Evolutionary conservation across 2,888 invertebrate genomes (phyloP), one percentile per base, ranked within the genome.

Genomic region (Nebria brevicollis): DNA sequence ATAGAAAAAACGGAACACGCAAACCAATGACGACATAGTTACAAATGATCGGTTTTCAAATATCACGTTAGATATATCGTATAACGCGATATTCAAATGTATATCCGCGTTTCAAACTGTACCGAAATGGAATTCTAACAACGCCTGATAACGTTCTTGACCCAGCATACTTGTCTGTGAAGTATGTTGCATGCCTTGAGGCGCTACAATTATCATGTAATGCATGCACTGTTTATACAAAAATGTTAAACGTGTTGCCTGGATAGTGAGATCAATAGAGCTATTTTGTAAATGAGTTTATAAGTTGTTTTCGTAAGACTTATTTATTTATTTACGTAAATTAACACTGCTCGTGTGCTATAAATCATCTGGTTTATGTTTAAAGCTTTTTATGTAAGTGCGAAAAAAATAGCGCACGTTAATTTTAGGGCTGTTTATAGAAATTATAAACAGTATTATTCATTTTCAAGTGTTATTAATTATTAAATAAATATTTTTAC

Each of bases 81-180:
- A 20, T 20, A 77, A 72, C 70, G 54, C 77, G 43, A 77, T 77
- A 77, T 77, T 77, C 64, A 64, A 77, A 77, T 72, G 64, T 70
- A 15, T 66, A 20, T 34, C 15, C 66, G 66, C 15, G 42, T 42
- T 41, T 20, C 7, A 34, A n/a, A 73, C 10, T 64, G 70, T 34
- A 77, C 8, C 64, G 66, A 78, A 73, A 66, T 66, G 25, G 25
- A 7, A 15, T n/a, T 66, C 65, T 41, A 77, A 20, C 70, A n/a
- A 68, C 75, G 74, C 79, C 75, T 75, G 20, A 70, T 43, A 74
- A 26, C 26, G 25, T n/a, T 43, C 66, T 42, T 54, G 43, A 79
- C 26, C 64, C 11, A 66, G 66, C 20, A 25, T 34, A 26, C 74
- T 66, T 20, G 26, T 25, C 42, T 43, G 79, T 66, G 13, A 10